Evolutionary conservation across 2,797 vertebrate species (phyloP), one percentile per base, ranked within the genome.

Genomic region (Spinibarbus caldwelli): DNA sequence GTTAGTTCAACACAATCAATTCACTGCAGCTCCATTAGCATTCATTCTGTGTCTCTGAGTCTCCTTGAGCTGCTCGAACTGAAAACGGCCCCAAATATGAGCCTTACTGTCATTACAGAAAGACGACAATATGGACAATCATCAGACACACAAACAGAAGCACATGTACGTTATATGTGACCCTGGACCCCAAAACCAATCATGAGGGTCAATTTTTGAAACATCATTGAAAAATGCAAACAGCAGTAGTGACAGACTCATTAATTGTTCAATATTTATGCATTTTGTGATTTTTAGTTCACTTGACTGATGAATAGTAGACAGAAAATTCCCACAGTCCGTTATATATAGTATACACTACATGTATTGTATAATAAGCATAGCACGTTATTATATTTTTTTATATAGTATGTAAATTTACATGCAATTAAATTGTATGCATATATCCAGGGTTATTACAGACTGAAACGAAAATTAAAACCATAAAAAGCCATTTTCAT

Each of bases 1-100:
- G 26, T 77, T 76, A 82, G 78, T 84, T 81, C 77, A 66, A 85
- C 57, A 80, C 57, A 57, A 86, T 88, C 26, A 67, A 70, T 64
- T 64, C 62, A 76, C 47, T 14, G 47, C 36, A 41, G 38, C 23
- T 43, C n/a, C 19, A 86, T 85, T 68, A 78, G 43, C 59, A 87
- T 90, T 80, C 82, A 59, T 38, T 45, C 29, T 49, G 47, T 2
- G 26, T 70, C 11, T 68, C 31, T 7, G 54, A 12, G n/a, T 52
- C 11, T 62, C 31, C 21, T 78, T 10, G 59, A 52, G 49, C 29
- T 34, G 23, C 73, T 54, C 21, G 47, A 34, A 19, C 59, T 66
- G 11, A 49, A 34, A n/a, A 23, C 6, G 9, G 54, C 3, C 21
- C 15, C 52, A 6, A 17, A 19, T 41, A 62, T 3, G 2, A 59